A percentile compares a stretch with the other conserved stretches of the same genome.
phyloP scores from a whole-genome alignment of 1,140 invertebrate species.

The Eueides isabella region DNA sequence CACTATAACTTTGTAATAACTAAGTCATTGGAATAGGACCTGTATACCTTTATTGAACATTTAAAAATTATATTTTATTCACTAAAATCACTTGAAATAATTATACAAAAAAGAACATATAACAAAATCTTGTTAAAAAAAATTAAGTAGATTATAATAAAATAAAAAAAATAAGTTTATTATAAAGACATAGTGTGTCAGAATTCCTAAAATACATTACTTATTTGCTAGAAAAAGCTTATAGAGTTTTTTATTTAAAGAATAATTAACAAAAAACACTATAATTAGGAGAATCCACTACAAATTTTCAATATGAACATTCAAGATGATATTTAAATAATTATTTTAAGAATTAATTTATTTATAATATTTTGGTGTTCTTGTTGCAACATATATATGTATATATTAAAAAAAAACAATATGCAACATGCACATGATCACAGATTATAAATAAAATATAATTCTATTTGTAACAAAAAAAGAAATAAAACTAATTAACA shows the following conservation, averaged over 20 bases:
- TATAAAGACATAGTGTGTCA: constrained; percentile 1
- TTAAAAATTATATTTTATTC: too few species aligned
- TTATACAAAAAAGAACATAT: too few species aligned
- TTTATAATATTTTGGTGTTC: neutral
- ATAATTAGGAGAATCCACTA: neutral
- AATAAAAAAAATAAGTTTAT: neutral
- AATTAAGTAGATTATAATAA: too few species aligned
- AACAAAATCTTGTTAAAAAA: too few species aligned
- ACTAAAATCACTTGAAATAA: too few species aligned
- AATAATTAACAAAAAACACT: neutral
- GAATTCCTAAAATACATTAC: constrained; percentile 11
- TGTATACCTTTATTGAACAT: too few species aligned
- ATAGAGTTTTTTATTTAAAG: constrained; percentile 18
- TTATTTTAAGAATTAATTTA: neutral
- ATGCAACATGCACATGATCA: neutral
- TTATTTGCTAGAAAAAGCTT: constrained; percentile 32
- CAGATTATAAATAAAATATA: neutral
- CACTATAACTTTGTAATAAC: constrained; percentile 6
- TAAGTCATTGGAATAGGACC: neutral
- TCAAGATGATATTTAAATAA: neutral
- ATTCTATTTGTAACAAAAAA: too few species aligned
- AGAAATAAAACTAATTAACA: neutral
- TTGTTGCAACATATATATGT: neutral
- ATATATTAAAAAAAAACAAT: neutral
- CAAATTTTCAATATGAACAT: neutral